Evolutionary conservation across 2,797 vertebrate species (phyloP).

Genomic region (Falco novaeseelandiae): DNA sequence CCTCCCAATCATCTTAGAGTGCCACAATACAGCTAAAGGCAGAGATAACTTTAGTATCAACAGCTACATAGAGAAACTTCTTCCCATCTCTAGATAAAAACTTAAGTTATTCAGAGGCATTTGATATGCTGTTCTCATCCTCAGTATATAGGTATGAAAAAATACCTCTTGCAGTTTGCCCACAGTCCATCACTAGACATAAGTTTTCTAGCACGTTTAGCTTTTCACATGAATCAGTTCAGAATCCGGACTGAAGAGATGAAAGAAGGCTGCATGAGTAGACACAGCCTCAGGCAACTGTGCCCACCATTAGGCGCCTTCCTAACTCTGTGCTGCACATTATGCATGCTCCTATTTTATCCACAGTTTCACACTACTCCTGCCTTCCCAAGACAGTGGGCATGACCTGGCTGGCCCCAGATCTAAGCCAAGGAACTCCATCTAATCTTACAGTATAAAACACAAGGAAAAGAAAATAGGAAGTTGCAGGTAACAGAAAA

Average conservation of each 20-base stretch:
- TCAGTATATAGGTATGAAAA: background rate
- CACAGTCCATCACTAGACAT: background rate
- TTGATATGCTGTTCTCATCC: background rate
- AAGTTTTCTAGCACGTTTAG: background rate
- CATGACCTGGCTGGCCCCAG: background rate
- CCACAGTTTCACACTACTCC: background rate
- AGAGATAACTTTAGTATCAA: background rate
- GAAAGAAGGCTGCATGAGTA: background rate
- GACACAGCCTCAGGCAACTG: background rate
- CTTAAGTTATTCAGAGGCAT: background rate
- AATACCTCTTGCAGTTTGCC: background rate
- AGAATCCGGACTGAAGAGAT: background rate
- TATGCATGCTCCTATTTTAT: background rate
- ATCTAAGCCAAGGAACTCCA: background rate
- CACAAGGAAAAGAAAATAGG: background rate
- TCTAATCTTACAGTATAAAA: background rate
- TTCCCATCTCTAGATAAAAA: background rate
- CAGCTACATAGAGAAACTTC: background rate
- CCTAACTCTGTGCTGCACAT: background rate
- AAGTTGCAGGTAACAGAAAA: background rate
- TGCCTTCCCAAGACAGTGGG: background rate
- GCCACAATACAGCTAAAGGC: background rate
- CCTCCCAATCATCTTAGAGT: background rate
- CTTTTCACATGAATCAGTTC: background rate
- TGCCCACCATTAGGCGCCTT: background rate